A percentile compares a stretch with the other conserved stretches of the same genome.
Evolutionary conservation across 2,797 vertebrate species (phyloP).

Genomic region (Nothura maculosa): DNA sequence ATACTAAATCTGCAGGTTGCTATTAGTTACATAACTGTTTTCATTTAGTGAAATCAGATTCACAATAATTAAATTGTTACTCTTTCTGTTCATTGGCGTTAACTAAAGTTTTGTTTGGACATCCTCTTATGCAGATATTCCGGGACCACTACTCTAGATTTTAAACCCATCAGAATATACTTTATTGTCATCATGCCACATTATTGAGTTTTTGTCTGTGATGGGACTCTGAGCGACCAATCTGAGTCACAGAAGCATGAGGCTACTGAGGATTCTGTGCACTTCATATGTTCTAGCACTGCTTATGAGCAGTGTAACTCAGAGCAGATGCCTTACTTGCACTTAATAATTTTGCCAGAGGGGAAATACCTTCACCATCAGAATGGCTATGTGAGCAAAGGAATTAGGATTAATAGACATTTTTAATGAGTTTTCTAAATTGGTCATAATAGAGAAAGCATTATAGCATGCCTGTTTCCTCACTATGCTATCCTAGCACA

Average conservation of each 20-base stretch:
- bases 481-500: not conserved
- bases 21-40: not conserved
- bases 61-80: not conserved
- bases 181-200: not conserved
- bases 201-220: constrained; percentile 3
- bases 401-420: constrained; percentile 55
- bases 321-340: not conserved
- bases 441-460: not conserved
- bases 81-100: not conserved
- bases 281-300: not conserved
- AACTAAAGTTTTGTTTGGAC: not conserved
- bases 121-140: constrained; percentile 6
- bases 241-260: not conserved
- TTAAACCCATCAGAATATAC: constrained; percentile 1
- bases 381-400: constrained; percentile 39
- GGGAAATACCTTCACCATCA: constrained; percentile 49
- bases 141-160: not conserved
- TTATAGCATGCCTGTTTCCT: not conserved
- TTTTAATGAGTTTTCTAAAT: constrained; percentile 42
- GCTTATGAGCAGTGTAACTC: not conserved
- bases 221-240: not conserved
- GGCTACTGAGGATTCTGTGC: not conserved
- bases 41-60: not conserved
- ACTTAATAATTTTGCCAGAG: constrained; percentile 35
- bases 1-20: not conserved